These are phyloP conservation scores for Watsonalla binaria DNA, from an alignment of 2,888 invertebrate genomes.

Conservation along the genomic window DNA sequence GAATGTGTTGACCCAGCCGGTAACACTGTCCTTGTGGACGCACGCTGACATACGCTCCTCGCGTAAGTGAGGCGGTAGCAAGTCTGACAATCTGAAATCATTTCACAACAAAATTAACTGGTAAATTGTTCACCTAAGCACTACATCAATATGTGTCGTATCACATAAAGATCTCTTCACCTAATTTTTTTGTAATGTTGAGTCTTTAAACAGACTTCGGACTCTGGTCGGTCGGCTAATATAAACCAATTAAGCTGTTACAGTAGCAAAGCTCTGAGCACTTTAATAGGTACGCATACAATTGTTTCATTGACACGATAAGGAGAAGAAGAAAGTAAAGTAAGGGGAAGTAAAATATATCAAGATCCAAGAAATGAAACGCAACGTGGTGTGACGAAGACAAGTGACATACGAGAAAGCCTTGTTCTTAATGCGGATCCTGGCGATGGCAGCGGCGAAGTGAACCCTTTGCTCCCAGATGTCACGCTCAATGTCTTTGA, in stretches of 20 bases:
- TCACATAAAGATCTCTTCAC: too few relatives aligned
- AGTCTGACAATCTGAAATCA: slow-evolving; percentile 75
- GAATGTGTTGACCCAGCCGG: slow-evolving; percentile 90
- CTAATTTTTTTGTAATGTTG: too few relatives aligned
- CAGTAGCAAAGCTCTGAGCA: too few relatives aligned
- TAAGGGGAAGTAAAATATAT: too few relatives aligned
- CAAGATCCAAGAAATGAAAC: not conserved
- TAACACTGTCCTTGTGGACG: slow-evolving; percentile 76
- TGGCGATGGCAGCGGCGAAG: slow-evolving; percentile 86
- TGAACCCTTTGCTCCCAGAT: slow-evolving; percentile 83
- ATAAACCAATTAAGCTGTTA: too few relatives aligned
- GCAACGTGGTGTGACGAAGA: not conserved
- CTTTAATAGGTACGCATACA: too few relatives aligned
- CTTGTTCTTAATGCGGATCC: slow-evolving; percentile 85
- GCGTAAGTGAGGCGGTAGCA: slow-evolving; percentile 85
- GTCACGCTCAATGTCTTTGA: slow-evolving; percentile 78
- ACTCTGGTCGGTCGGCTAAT: too few relatives aligned
- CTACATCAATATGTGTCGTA: not conserved
- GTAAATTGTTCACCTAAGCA: not conserved
- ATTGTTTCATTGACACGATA: too few relatives aligned
- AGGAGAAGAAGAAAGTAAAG: too few relatives aligned
- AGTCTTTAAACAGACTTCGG: too few relatives aligned
- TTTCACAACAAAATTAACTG: not conserved
- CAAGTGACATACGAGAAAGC: slow-evolving; percentile 77
- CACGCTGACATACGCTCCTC: slow-evolving; percentile 83